These are phyloP conservation scores for Echinops telfairi DNA, from an alignment of 2,113 vertebrate genomes.

Conservation along the genomic window DNA sequence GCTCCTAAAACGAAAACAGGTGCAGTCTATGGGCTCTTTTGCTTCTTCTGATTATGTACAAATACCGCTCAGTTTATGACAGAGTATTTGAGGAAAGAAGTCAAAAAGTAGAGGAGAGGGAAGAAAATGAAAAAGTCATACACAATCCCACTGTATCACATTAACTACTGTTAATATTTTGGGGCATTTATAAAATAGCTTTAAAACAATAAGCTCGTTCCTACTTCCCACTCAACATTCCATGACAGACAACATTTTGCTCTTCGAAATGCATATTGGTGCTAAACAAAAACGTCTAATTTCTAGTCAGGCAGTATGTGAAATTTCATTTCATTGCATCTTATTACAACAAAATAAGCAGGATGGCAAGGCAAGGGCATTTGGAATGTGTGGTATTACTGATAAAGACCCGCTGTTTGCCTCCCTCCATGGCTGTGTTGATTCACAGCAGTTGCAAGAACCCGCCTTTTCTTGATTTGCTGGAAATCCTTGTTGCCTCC, in stretches of 20 bases:
- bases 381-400: not conserved
- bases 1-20: not conserved
- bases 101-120: not conserved
- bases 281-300: not conserved
- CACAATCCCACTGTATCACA: not conserved
- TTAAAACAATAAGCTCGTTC: not conserved
- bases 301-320: not conserved
- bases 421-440: not conserved
- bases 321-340: not conserved
- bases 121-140: constrained; percentile 22
- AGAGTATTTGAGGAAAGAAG: not conserved
- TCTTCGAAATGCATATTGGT: not conserved
- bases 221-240: not conserved
- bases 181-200: not conserved
- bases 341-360: not conserved
- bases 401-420: not conserved
- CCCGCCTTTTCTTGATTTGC: not conserved
- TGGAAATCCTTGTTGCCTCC: too few species aligned
- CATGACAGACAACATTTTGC: not conserved
- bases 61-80: not conserved
- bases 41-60: constrained; percentile 34
- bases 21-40: not conserved
- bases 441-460: not conserved
- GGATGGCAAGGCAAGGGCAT: not conserved
- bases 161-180: not conserved